Conservation (phyloP, 1,140 invertebrate species). For the Asbolus verrucosus region DNA sequence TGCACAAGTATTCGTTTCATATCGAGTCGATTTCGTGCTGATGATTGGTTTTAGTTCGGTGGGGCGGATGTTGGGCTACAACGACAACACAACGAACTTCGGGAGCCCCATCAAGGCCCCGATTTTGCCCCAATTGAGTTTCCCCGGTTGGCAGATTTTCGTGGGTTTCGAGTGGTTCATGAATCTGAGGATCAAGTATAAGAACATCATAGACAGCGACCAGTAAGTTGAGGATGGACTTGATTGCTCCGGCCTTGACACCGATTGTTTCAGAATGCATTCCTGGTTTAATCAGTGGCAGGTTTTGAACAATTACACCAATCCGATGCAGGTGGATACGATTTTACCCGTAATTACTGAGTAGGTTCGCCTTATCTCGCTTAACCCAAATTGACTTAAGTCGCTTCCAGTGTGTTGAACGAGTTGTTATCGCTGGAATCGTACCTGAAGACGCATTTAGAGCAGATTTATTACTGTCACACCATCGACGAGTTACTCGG, state of each 20-base stretch:
- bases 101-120: constrained; percentile 61
- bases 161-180: constrained; percentile 71
- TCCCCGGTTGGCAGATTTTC: constrained; percentile 73
- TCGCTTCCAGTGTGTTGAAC: constrained; percentile 65
- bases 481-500: constrained; percentile 71
- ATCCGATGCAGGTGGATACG: constrained; percentile 75
- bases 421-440: constrained; percentile 69
- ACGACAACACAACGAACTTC: constrained; percentile 63
- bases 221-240: too few relatives aligned
- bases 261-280: constrained; percentile 68
- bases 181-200: constrained; percentile 69
- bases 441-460: constrained; percentile 68
- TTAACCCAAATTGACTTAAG: not conserved
- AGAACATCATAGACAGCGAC: constrained; percentile 70
- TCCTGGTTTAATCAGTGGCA: constrained; percentile 81
- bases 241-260: not conserved
- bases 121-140: constrained; percentile 69
- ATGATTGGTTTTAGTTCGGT: constrained; percentile 57
- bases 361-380: constrained; percentile 63
- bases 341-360: constrained; percentile 69
- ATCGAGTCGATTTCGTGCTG: too few relatives aligned
- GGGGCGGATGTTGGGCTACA: constrained; percentile 68
- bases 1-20: constrained; percentile 63
- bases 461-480: constrained; percentile 67
- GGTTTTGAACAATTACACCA: constrained; percentile 73